phyloP scores from a whole-genome alignment of 2,113 vertebrate species.

The Lathamus discolor region DNA sequence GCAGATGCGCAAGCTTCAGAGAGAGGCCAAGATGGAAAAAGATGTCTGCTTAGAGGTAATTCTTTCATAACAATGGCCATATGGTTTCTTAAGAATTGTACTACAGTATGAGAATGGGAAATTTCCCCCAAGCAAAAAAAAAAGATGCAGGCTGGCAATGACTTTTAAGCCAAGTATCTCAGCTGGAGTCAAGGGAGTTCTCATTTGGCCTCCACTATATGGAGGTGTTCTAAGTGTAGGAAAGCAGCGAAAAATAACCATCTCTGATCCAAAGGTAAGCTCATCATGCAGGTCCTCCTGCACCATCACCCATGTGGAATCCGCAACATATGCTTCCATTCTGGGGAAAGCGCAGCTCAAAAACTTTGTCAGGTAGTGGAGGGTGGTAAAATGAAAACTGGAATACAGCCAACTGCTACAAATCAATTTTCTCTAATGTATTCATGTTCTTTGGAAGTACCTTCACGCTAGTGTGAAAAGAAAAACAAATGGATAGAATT shows the following conservation, averaged over 20 bases:
- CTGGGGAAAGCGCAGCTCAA: neutral
- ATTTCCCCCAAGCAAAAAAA: neutral
- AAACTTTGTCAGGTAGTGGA: neutral
- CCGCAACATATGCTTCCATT: neutral
- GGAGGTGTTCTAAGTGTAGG: neutral
- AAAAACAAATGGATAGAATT: neutral
- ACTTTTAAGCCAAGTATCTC: neutral
- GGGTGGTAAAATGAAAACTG: neutral
- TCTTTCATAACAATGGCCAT: neutral
- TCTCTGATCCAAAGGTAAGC: neutral
- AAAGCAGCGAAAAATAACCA: neutral
- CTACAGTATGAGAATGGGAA: neutral
- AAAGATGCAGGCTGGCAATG: neutral
- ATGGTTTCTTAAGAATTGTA: neutral
- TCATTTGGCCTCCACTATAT: neutral
- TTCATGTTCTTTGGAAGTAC: neutral
- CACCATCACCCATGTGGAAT: neutral
- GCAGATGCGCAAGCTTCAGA: rapidly evolving
- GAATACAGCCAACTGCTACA: neutral
- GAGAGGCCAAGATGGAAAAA: neutral
- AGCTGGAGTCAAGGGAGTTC: neutral
- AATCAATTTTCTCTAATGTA: neutral
- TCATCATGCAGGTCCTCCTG: neutral
- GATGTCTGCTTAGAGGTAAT: neutral
- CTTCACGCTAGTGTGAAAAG: neutral